These are phyloP conservation scores for Hoplostethus atlanticus DNA, from an alignment of 2,797 vertebrate species.

Conservation along the genomic window DNA sequence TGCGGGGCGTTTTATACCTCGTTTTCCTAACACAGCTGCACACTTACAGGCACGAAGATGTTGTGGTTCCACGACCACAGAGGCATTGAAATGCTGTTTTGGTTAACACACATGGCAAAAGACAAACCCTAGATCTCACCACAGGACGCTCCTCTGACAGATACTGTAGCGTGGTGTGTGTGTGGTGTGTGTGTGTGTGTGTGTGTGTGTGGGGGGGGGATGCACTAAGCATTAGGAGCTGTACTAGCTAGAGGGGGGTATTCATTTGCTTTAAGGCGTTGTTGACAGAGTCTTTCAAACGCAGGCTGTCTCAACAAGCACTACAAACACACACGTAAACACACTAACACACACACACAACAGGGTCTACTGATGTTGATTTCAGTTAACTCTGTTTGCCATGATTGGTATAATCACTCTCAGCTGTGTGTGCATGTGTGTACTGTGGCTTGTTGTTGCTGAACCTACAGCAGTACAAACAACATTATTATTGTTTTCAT, in stretches of 20 bases:
- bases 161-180: slow-evolving; percentile 26
- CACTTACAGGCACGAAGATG: slow-evolving; percentile 11
- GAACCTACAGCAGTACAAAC: slow-evolving; percentile 8
- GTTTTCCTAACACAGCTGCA: background rate
- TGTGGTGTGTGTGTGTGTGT: slow-evolving; percentile 29
- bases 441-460: slow-evolving; percentile 19
- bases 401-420: slow-evolving; percentile 52
- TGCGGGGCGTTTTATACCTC: slow-evolving; percentile 26
- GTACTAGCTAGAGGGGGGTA: slow-evolving; percentile 50
- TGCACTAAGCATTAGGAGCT: slow-evolving; percentile 25
- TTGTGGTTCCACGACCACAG: slow-evolving; percentile 47
- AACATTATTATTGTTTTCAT: slow-evolving; percentile 14
- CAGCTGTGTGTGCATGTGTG: slow-evolving; percentile 31
- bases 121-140: slow-evolving; percentile 46
- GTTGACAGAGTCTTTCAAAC: slow-evolving; percentile 53
- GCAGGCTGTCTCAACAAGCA: slow-evolving; percentile 46
- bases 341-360: slow-evolving; percentile 5
- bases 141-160: slow-evolving; percentile 53
- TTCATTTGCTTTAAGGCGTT: slow-evolving; percentile 65
- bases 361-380: slow-evolving; percentile 35
- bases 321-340: slow-evolving; percentile 4
- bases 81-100: slow-evolving; percentile 10
- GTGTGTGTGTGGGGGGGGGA: slow-evolving; percentile 9
- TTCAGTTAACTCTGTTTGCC: slow-evolving; percentile 50
- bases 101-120: slow-evolving; percentile 45